Evolutionary conservation across 2,113 vertebrate species (phyloP), one percentile per base, ranked within the genome.

Genomic region (Tachycineta bicolor): DNA sequence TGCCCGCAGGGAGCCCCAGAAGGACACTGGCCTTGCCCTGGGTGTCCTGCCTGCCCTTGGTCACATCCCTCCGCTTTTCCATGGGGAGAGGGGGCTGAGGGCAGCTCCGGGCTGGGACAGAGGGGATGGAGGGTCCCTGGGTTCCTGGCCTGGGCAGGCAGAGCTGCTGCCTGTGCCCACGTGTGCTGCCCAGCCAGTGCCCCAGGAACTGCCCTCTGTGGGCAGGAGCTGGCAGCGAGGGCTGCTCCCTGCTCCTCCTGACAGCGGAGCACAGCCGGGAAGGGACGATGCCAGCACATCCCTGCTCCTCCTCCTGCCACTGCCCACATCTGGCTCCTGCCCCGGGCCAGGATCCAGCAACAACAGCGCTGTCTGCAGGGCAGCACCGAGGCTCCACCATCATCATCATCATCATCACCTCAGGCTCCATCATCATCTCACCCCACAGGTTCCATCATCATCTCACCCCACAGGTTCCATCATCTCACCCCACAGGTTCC

Each of bases 151-250:
- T 12, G 37, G 46, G 1, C 21, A 26, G 26, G 17, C 6, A 21
- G 17, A 47, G 44, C 59, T 80, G 64, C 86, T 53, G 70, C 65
- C 39, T 11, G 50, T 59, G 41, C 53, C 79, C 26, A 0, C 0
- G 3, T 0, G 21, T 2, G 3, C 46, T 3, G 0, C 28, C 20
- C 70, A 46, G 18, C 56, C 41, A 9, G 11, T 2, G 5, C 39
- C 34, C 5, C 1, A 9, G 65, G 65, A 62, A 19, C 0, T 24
- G 39, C 20, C 4, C 69, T 3, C 6, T 0, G 0, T 1, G 6
- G 33, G 73, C 52, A 80, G 58, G 29, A 56, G 62, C 47, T 14
- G 10, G 44, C 69, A 65, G 17, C 0, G 3, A 44, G 43, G 71
- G 43, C 44, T 44, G 44, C 16, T 17, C 44, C 44, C 73, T 31